Conservation (phyloP, 1,140 invertebrate species). For the Rhopalosiphum padi region DNA sequence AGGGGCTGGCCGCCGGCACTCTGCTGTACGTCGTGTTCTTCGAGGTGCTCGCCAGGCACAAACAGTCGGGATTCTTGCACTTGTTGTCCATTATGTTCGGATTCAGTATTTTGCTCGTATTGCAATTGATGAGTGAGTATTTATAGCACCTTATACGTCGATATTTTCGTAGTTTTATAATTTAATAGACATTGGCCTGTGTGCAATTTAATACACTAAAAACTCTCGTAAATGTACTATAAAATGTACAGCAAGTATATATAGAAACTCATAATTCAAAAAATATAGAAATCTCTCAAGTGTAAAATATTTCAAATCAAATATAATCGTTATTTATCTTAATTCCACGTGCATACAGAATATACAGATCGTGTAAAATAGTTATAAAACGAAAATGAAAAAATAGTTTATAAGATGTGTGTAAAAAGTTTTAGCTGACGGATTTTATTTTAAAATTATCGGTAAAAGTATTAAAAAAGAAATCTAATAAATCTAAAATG, state of each 20-base stretch:
- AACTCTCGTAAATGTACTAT: too few species aligned
- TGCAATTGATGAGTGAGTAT: constrained; percentile 80
- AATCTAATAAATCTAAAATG: too few species aligned
- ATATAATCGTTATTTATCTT: background rate
- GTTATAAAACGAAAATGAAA: background rate
- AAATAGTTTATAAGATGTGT: background rate
- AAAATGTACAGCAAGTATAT: too few species aligned
- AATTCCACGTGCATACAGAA: background rate
- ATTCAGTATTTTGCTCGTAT: constrained; percentile 78
- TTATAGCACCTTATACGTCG: background rate
- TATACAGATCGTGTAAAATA: background rate
- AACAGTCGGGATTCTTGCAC: constrained; percentile 74
- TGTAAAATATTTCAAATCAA: background rate
- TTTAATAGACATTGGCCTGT: too few species aligned
- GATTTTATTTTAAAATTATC: background rate
- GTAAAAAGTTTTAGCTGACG: background rate
- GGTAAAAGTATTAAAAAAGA: background rate
- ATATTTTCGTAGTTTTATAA: too few species aligned
- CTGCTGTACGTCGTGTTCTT: constrained; percentile 91
- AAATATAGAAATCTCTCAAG: background rate
- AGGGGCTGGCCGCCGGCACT: constrained; percentile 86
- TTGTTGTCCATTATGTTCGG: constrained; percentile 75
- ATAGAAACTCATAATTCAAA: too few species aligned
- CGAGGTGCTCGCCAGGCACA: constrained; percentile 82
- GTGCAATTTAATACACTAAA: too few species aligned